Evolutionary conservation across 2,113 vertebrate species (phyloP).

Genomic region (Regulus satrapa): DNA sequence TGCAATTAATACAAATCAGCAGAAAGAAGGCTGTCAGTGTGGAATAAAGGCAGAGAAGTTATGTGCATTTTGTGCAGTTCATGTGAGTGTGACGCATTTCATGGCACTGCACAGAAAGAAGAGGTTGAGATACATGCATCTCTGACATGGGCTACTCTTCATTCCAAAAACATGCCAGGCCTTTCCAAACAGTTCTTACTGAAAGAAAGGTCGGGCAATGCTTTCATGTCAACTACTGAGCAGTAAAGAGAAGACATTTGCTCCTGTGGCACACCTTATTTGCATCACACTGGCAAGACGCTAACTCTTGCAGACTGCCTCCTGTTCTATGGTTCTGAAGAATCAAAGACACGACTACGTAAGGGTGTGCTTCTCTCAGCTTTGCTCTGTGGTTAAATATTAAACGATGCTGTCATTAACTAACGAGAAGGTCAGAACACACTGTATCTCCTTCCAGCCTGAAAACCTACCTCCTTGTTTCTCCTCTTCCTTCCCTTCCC

Average conservation of each 20-base stretch:
- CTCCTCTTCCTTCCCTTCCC: not conserved
- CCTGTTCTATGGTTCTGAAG: not conserved
- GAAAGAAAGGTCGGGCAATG: not conserved
- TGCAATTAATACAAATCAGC: constrained; percentile 16
- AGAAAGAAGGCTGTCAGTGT: constrained; percentile 27
- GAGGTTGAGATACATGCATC: not conserved
- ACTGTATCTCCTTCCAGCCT: not conserved
- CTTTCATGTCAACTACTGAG: not conserved
- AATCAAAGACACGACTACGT: not conserved
- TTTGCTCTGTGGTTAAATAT: constrained; percentile 6
- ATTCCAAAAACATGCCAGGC: not conserved
- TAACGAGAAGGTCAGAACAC: not conserved
- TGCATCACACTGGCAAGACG: not conserved
- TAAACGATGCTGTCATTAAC: not conserved
- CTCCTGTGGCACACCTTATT: not conserved
- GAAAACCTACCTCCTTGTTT: constrained; percentile 6
- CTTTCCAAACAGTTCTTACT: not conserved
- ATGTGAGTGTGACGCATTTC: not conserved
- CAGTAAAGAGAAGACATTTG: constrained; percentile 22
- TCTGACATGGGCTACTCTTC: not conserved
- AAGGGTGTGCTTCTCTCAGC: not conserved
- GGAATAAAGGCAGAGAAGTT: constrained; percentile 1
- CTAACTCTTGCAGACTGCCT: not conserved
- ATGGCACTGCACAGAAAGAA: not conserved
- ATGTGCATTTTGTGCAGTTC: not conserved